These are phyloP conservation scores for Alviniconcha marisindica DNA, from an alignment of 1,140 invertebrate species.

Conservation along the genomic window DNA sequence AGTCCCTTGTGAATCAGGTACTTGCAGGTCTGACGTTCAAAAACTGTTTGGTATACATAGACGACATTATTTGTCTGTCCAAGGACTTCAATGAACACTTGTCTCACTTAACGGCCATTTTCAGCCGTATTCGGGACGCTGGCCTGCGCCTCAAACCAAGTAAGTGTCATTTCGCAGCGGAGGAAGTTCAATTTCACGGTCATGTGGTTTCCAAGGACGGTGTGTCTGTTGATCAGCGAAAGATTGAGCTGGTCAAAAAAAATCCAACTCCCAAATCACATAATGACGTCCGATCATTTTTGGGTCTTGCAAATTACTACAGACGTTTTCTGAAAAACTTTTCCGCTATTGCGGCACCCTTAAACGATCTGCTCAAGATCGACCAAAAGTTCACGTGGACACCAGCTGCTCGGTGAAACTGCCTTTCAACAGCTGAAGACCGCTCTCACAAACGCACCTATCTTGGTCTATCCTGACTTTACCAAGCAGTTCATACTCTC, in stretches of 20 bases:
- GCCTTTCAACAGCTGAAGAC: background rate
- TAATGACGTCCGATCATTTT: constrained; percentile 54
- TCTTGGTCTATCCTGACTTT: background rate
- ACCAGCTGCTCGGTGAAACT: background rate
- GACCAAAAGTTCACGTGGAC: background rate
- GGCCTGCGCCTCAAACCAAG: no score
- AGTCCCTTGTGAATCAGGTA: background rate
- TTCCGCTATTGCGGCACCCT: constrained; percentile 42
- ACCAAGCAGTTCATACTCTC: background rate
- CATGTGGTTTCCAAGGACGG: constrained; percentile 35
- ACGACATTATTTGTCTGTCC: no score
- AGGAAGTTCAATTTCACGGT: no score
- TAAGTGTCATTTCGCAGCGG: no score
- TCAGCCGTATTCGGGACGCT: no score
- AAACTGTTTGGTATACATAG: no score
- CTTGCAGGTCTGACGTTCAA: background rate
- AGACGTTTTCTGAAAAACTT: constrained; percentile 53
- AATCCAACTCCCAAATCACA: constrained; percentile 56
- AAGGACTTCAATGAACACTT: no score
- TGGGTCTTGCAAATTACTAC: constrained; percentile 55
- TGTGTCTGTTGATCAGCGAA: constrained; percentile 52
- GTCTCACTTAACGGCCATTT: no score
- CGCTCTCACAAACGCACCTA: background rate
- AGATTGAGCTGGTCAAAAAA: constrained; percentile 55
- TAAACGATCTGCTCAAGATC: constrained; percentile 21